Evolutionary conservation across 2,888 invertebrate species (phyloP).

Genomic region (Brachyptera putata): DNA sequence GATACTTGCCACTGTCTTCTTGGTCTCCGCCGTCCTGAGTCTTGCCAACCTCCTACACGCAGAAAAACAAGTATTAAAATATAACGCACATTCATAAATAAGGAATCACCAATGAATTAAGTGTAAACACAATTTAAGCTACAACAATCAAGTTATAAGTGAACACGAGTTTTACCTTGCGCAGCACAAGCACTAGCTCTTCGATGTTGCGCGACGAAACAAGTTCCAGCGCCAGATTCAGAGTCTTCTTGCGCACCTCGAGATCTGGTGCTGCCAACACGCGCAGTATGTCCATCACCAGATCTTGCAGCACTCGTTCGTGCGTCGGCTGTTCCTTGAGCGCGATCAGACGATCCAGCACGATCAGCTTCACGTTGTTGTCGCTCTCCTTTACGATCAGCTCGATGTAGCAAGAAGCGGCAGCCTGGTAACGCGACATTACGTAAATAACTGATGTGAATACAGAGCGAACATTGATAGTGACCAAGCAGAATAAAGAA

Average conservation of each 20-base stretch:
- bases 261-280: conserved; percentile 90
- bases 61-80: too few relatives aligned
- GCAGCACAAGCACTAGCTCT: conserved; percentile 88
- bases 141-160: too few relatives aligned
- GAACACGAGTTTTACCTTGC: too few relatives aligned
- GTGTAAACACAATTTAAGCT: too few relatives aligned
- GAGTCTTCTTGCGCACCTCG: conserved; percentile 87
- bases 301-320: conserved; percentile 77
- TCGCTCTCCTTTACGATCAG: conserved; percentile 99
- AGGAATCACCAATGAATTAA: too few relatives aligned
- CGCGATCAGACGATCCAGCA: conserved; percentile 86
- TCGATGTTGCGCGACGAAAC: conserved; percentile 89
- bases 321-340: conserved; percentile 78
- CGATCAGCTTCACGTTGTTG: conserved; percentile 99
- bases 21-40: conserved; percentile 80
- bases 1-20: conserved; percentile 93
- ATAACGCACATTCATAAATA: too few relatives aligned
- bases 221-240: conserved; percentile 81
- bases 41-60: conserved; percentile 69
- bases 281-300: conserved; percentile 96
- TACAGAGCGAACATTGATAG: too few relatives aligned
- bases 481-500: too few relatives aligned
- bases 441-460: too few relatives aligned
- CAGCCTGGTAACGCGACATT: conserved; percentile 67
- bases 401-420: conserved; percentile 97